Base-by-base conservation (phyloP, 2,797 vertebrate genomes). In the Lepus townsendii region DNA sequence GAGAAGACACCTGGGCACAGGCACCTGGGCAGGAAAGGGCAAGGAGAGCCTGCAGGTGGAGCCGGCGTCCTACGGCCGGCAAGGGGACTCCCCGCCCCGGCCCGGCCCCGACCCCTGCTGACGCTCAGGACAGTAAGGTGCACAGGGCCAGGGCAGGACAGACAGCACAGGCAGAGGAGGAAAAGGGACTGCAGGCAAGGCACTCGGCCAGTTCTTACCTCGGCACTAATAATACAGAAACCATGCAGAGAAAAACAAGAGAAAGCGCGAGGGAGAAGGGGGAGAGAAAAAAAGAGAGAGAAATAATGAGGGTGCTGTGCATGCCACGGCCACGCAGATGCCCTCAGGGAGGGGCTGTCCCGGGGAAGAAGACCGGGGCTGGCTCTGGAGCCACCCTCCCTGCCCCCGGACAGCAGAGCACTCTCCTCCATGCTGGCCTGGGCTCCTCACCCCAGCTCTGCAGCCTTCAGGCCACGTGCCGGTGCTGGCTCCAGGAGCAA, bases 171-270 rank as follows among this genome's bases (percentile, higher is more conserved):
- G 87, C 2, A 14, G 38, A 63, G 71, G 68, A 83, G 75, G 42
- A 52, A 24, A 38, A 69, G 68, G 88, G 92, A 42, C 88, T 27
- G 82, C 7, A 72, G 84, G 35, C 93, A 1, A 38, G 92, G 92
- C 50, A 16, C 90, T 13, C 0, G 7, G 17, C 96, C 91, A 54
- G 79, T 94, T 98, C 98, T 98, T 98, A 98, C 98, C 98, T 98
- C 97, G 85, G 96, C 95, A 63, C 98, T 98, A 98, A 93, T 80
- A 96, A 97, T 93, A 98, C 95, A 98, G 97, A 98, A 97, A 97
- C 97, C 97, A 97, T 97, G 98, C 96, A 98, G 97, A 98, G 95
- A 98, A 97, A 96, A 96, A 97, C 96, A 97, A 98, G 97, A 98
- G 97, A 97, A 96, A 98, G 93, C 91, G 52, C 26, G 11, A 92